phyloP scores from a whole-genome alignment of 2,113 vertebrate genomes.

The Trachemys scripta region DNA sequence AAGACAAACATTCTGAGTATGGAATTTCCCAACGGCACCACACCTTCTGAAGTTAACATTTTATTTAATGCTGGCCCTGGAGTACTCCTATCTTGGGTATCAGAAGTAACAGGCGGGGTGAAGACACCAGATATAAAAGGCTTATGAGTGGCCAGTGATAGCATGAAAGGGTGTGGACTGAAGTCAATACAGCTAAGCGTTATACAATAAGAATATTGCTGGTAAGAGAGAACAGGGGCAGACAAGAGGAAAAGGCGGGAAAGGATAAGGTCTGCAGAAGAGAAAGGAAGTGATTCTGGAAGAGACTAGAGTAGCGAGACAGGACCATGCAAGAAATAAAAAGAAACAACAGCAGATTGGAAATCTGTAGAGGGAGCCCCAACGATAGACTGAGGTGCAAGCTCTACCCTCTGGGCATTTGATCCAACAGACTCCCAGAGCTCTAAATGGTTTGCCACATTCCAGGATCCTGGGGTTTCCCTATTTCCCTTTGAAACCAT shows the following conservation, averaged over 20 bases:
- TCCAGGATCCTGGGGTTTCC: background rate
- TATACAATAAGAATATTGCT: background rate
- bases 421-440: background rate
- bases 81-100: background rate
- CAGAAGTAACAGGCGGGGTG: background rate
- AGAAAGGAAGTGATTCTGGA: background rate
- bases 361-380: background rate
- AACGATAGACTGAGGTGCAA: background rate
- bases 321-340: background rate
- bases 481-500: background rate
- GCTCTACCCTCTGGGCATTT: background rate
- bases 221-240: background rate
- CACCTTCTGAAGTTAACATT: background rate
- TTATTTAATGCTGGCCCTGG: background rate
- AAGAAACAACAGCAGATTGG: background rate
- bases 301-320: background rate
- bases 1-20: background rate
- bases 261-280: background rate
- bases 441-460: background rate
- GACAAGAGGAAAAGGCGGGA: background rate
- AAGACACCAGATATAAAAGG: background rate
- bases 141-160: background rate
- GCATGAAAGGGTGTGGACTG: background rate
- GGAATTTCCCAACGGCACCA: background rate
- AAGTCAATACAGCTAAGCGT: background rate